phyloP scores from a whole-genome alignment of 2,113 vertebrate genomes.

The Nothoprocta pentlandii region DNA sequence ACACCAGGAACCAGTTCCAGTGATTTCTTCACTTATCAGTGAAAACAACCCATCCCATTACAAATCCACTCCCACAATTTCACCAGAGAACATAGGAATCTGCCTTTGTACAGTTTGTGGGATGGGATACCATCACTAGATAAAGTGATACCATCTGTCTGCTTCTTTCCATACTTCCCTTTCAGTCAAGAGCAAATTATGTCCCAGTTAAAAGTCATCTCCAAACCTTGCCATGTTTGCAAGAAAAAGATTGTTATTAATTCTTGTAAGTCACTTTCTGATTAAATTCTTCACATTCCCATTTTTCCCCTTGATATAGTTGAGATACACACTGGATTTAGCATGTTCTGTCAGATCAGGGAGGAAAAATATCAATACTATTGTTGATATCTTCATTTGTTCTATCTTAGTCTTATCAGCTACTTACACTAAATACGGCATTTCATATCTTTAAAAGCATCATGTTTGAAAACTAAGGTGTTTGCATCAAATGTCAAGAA shows the following conservation, averaged over 20 bases:
- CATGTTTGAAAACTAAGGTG: neutral
- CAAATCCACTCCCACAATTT: conserved; percentile 4
- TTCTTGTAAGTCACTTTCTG: neutral
- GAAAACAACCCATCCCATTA: neutral
- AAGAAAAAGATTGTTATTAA: neutral
- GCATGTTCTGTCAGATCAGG: neutral
- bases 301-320: neutral
- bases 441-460: neutral
- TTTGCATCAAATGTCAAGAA: neutral
- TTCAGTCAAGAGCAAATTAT: neutral
- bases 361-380: neutral
- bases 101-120: neutral
- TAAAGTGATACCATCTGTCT: neutral
- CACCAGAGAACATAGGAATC: conserved; percentile 8
- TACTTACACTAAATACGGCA: neutral
- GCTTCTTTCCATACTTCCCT: neutral
- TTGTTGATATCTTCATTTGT: neutral
- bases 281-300: neutral
- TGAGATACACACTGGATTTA: neutral
- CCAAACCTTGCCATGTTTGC: neutral
- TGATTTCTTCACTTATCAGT: neutral
- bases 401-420: neutral
- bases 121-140: neutral
- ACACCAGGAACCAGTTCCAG: neutral
- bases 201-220: neutral